Base-by-base conservation (phyloP, 2,888 invertebrate species). In the Palloptera scutellata region DNA sequence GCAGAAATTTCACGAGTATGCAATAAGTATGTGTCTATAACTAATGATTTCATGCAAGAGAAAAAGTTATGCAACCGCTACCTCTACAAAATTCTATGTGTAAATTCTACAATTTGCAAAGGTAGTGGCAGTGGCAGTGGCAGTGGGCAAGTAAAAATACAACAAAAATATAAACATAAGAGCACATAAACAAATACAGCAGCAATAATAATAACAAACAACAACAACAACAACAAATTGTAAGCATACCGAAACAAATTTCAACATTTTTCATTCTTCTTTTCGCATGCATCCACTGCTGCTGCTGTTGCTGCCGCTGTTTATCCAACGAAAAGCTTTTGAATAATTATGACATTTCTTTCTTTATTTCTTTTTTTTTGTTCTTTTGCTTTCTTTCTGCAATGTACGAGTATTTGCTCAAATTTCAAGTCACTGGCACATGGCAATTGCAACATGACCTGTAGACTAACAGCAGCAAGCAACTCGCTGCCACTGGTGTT, bases 61-160 rank as follows among this genome's bases (percentile, higher is more conserved):
- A 54, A 66, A 52, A 45, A 60, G 45, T 11, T 17, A 12, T 54
- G n/a, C 57, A 58, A 58, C 52, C 58, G 19, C 15, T 40, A 52
- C 30, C 19, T 52, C 42, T 42, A 53, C 19, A 57, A 48, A 48
- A 48, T 13, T 41, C 41, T 61, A 51, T 51, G 52, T 60, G 40
- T 52, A 61, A 61, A 61, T 52, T 51, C 40, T 41, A 13, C 40
- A 42, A 15, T 41, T 40, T 40, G 40, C n/a, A n/a, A 30, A 55
- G 10, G 30, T 15, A 64, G 41, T 11, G 40, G 6, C 15, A 62
- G 30, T 43, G 30, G 51, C n/a, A 64, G 41, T 11, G 40, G 6
- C 15, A 62, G 30, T 43, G 30, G 51, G n/a, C 12, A 48, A 19
- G 20, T 51, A 42, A 42, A 53, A 17, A 43, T 6, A 55, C 45